Conservation (phyloP, 2,113 vertebrate genomes). For the Sceloporus tristichus region DNA sequence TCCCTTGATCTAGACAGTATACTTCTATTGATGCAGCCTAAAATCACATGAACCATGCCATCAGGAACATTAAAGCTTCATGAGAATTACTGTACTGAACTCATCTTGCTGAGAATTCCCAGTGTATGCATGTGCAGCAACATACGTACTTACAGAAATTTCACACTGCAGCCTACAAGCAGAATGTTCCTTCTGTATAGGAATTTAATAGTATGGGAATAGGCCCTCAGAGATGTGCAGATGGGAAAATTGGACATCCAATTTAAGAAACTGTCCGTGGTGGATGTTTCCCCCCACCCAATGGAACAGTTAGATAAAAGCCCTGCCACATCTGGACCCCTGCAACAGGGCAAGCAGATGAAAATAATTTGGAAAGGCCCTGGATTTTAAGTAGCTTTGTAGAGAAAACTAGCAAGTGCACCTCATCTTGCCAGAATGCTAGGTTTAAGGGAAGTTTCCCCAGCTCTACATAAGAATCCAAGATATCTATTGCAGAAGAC, state of each 20-base stretch:
- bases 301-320: too few relatives aligned
- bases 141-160: too few relatives aligned
- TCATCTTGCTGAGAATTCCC: background rate
- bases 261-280: background rate
- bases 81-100: background rate
- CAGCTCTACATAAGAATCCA: too few relatives aligned
- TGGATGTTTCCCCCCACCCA: background rate
- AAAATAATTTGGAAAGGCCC: too few relatives aligned
- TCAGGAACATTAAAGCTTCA: background rate
- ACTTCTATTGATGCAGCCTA: too few relatives aligned
- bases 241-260: background rate
- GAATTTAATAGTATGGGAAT: background rate
- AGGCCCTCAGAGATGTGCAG: background rate
- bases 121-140: background rate
- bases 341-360: too few relatives aligned
- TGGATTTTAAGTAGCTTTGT: background rate
- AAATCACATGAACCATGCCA: too few relatives aligned
- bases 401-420: background rate
- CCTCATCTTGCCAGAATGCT: background rate
- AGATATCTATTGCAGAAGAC: too few relatives aligned
- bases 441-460: too few relatives aligned
- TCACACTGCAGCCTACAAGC: background rate
- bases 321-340: too few relatives aligned
- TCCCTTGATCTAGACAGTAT: too few relatives aligned
- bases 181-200: background rate